These are phyloP conservation scores for Brevipalpus yothersi DNA, from an alignment of 1,140 invertebrate genomes.

Conservation along the genomic window DNA sequence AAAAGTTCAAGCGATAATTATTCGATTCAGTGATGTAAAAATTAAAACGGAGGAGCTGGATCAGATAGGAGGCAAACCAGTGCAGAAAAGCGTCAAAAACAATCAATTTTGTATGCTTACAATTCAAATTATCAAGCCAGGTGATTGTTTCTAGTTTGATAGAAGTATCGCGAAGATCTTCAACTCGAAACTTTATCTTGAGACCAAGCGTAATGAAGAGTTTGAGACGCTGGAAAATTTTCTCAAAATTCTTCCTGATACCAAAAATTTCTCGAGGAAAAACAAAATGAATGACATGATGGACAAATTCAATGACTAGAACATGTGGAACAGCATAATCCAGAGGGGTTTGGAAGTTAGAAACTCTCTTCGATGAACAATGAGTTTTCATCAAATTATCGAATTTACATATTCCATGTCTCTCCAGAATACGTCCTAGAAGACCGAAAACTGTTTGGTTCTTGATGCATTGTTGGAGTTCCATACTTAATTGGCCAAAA, in stretches of 20 bases:
- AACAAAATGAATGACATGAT: neutral
- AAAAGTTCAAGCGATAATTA: neutral
- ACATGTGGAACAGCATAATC: neutral
- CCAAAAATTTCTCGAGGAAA: neutral
- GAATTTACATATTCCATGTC: neutral
- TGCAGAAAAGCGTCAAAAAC: neutral
- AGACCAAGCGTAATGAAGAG: neutral
- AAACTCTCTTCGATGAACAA: neutral
- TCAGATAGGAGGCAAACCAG: neutral
- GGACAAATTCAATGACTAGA: neutral
- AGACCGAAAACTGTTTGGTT: neutral
- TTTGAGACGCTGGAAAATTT: neutral
- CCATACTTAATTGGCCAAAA: neutral
- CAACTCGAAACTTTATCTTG: neutral
- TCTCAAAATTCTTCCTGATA: neutral
- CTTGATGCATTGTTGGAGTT: neutral
- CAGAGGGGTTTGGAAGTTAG: neutral
- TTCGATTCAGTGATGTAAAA: neutral
- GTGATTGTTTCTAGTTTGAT: neutral
- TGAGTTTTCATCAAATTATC: neutral
- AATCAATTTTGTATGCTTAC: neutral
- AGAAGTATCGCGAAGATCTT: neutral
- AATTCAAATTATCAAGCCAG: neutral
- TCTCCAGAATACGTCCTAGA: neutral
- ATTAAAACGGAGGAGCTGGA: neutral